Conservation (phyloP, 2,797 vertebrate genomes). For the Sebastes kiyomatsui region DNA sequence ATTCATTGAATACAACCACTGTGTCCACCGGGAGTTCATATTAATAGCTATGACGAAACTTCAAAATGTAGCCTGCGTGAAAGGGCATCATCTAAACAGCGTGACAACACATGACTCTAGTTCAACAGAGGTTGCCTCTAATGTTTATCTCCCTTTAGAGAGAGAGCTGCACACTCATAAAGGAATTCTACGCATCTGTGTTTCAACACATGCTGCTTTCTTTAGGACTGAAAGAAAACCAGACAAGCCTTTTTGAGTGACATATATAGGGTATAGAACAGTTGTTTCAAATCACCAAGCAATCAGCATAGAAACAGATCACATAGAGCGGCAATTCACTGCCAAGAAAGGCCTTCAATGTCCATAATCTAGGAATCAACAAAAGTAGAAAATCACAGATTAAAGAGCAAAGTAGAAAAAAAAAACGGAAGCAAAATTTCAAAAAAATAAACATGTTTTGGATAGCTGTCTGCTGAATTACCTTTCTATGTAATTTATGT, state of each 20-base stretch:
- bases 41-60: constrained; percentile 4
- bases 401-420: too few relatives aligned
- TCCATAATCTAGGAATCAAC: neutral
- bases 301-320: neutral
- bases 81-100: neutral
- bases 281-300: neutral
- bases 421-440: too few relatives aligned
- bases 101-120: neutral
- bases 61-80: neutral
- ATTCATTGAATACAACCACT: constrained; percentile 1
- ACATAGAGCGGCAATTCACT: neutral
- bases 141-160: neutral
- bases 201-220: neutral
- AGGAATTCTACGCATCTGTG: neutral
- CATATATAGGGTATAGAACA: neutral
- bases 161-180: neutral
- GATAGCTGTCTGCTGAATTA: too few relatives aligned
- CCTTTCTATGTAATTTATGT: too few relatives aligned
- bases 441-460: accelerated
- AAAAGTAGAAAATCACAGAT: neutral
- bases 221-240: neutral
- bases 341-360: neutral
- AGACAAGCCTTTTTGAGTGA: neutral
- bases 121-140: neutral
- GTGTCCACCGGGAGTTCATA: neutral